Evolutionary conservation across 1,140 invertebrate genomes (phyloP).

Genomic region (Eupristina koningsbergeri): DNA sequence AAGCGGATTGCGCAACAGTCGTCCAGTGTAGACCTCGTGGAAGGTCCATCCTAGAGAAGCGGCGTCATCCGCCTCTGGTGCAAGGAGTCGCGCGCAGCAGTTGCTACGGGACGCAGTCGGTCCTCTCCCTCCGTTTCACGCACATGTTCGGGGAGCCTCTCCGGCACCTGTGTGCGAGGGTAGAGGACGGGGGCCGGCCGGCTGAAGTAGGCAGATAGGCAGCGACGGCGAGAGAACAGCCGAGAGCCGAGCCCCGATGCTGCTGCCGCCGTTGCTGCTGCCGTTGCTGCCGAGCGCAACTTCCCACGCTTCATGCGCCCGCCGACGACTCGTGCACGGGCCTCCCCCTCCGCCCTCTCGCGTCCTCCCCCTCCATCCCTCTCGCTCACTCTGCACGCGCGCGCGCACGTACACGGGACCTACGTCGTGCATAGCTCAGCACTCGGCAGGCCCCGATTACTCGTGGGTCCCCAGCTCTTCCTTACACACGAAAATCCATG

Average conservation of each 20-base stretch:
- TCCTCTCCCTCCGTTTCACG: neutral
- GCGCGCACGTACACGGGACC: constrained; percentile 8
- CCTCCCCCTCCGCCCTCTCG: constrained; percentile 30
- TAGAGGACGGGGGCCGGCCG: neutral
- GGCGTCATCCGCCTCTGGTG: neutral
- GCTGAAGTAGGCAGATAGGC: constrained; percentile 32
- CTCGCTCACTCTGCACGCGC: neutral
- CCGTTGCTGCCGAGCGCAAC: constrained; percentile 57
- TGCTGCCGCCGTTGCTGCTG: constrained; percentile 52
- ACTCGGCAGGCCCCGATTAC: constrained; percentile 20
- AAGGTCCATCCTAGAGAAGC: constrained; percentile 23
- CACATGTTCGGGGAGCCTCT: neutral
- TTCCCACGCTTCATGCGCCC: constrained; percentile 69
- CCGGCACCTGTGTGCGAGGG: neutral
- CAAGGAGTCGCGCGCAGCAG: neutral
- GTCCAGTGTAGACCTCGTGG: neutral
- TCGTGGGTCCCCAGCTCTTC: constrained; percentile 11
- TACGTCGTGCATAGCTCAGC: neutral
- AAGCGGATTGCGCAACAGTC: constrained; percentile 22
- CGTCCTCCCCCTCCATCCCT: neutral
- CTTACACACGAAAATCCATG: constrained; percentile 22
- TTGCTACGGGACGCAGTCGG: constrained; percentile 22
- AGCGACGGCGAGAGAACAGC: constrained; percentile 40
- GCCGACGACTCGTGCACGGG: constrained; percentile 49
- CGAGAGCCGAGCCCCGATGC: neutral